Evolutionary conservation across 2,888 invertebrate genomes (phyloP), one percentile per base, ranked within the genome.

Genomic region (Stenotaenia linearis): DNA sequence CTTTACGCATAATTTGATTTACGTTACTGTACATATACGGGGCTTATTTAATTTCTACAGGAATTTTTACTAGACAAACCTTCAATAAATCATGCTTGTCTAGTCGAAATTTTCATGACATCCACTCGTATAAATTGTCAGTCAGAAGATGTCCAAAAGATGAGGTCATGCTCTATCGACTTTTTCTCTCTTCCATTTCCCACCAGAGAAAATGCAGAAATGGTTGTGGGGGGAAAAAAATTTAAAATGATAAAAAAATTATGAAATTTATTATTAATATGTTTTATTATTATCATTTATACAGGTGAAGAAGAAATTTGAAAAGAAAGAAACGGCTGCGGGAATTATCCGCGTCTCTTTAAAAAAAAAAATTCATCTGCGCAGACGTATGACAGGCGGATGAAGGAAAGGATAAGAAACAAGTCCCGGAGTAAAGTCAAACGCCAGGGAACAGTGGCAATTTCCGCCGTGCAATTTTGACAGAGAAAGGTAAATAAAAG

Each of bases 401-500:
- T 69, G 69, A 69, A 69, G 69, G 25, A 7, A n/a, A 23, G 25
- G 69, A 28, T 28, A 25, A 50, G 50, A 18, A 50, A 50, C n/a
- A 15, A 69, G 45, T 45, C 45, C 45, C 45, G 45, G 25, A 69
- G 45, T 61, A 9, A 23, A 69, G 69, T 69, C 69, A 69, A 69
- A 69, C 69, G 69, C 69, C 25, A 69, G 69, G 56, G 69, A 69
- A 69, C 69, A 28, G 23, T 69, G 69, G 69, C 69, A 69, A 69
- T 69, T 69, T 69, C 69, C 69, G 69, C 25, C 69, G 69, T 69
- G 69, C 69, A 69, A 69, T 69, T 69, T 69, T 25, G 28, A 69
- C 69, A 9, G 69, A 69, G 50, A 69, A 69, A 69, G 69, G 69
- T 69, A 69, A 69, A 69, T 69, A 69, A 69, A 69, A 69, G 69